These are phyloP conservation scores for Hydrozoanthus tunicans DNA, from an alignment of 64 coral and sea anemone species.

Conservation along the genomic window DNA sequence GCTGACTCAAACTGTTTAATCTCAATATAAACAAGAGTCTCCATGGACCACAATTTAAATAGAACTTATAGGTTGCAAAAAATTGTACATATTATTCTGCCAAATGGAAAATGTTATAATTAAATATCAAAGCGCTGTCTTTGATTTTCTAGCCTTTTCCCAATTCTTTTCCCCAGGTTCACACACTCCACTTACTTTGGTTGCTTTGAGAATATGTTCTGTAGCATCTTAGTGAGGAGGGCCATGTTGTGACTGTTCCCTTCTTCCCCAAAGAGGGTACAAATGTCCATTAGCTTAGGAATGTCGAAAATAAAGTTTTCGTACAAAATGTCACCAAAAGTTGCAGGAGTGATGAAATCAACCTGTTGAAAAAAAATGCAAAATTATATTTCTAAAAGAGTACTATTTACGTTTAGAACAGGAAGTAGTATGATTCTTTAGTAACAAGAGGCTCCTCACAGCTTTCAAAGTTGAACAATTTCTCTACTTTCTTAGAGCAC, in stretches of 20 bases:
- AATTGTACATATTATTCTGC: too few relatives aligned
- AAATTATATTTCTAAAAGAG: too few relatives aligned
- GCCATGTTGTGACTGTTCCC: constrained; percentile 38
- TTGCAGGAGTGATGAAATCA: constrained; percentile 79
- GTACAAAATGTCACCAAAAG: constrained; percentile 95
- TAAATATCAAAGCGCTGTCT: not conserved
- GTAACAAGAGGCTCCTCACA: too few relatives aligned
- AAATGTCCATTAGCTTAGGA: constrained; percentile 96
- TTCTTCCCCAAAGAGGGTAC: constrained; percentile 80
- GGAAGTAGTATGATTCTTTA: too few relatives aligned
- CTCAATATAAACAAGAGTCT: not conserved
- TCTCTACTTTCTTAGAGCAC: too few relatives aligned
- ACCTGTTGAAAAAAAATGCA: constrained; percentile 57
- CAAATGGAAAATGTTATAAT: too few relatives aligned
- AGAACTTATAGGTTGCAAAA: too few relatives aligned
- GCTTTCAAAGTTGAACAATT: too few relatives aligned
- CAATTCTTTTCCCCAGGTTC: too few relatives aligned
- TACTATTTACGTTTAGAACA: not conserved
- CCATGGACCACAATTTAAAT: not conserved
- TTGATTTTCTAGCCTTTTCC: too few relatives aligned
- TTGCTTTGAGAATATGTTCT: constrained; percentile 93
- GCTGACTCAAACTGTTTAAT: too few relatives aligned
- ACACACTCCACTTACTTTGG: constrained; percentile 77
- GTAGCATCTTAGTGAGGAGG: constrained; percentile 85
- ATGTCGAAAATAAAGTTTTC: constrained; percentile 96